Percentiles rank a stretch among this genome's conserved stretches.
Evolutionary conservation across 2,888 invertebrate species (phyloP).

Genomic region (Chrysolina americana): DNA sequence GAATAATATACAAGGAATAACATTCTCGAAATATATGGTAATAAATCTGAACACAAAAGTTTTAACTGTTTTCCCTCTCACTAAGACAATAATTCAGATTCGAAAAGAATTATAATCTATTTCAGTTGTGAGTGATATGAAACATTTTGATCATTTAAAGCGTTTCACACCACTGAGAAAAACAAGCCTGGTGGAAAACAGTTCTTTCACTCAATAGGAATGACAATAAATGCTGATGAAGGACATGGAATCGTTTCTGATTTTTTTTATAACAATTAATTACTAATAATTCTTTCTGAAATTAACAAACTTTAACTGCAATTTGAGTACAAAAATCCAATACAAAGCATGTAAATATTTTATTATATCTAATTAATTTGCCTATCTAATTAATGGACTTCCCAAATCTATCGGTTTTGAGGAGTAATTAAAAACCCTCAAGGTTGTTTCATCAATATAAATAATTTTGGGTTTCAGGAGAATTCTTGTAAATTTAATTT

Average conservation of each 20-base stretch:
- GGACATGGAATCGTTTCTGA: background rate
- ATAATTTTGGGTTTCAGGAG: background rate
- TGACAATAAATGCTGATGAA: background rate
- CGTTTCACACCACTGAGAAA: background rate
- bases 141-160: background rate
- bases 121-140: background rate
- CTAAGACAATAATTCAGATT: background rate
- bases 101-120: too few relatives aligned
- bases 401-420: background rate
- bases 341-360: slow-evolving; percentile 12
- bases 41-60: slow-evolving; percentile 15
- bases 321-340: background rate
- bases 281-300: background rate
- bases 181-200: slow-evolving; percentile 3
- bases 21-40: background rate
- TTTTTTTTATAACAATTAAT: background rate
- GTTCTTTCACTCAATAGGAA: background rate
- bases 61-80: slow-evolving; percentile 6
- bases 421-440: background rate
- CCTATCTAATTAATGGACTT: slow-evolving; percentile 11
- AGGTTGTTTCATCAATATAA: background rate
- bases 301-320: background rate
- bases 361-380: slow-evolving; percentile 12
- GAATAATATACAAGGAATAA: background rate
- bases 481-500: background rate